Conservation (phyloP, 2,113 vertebrate species). For the Bujurquina vittata region DNA sequence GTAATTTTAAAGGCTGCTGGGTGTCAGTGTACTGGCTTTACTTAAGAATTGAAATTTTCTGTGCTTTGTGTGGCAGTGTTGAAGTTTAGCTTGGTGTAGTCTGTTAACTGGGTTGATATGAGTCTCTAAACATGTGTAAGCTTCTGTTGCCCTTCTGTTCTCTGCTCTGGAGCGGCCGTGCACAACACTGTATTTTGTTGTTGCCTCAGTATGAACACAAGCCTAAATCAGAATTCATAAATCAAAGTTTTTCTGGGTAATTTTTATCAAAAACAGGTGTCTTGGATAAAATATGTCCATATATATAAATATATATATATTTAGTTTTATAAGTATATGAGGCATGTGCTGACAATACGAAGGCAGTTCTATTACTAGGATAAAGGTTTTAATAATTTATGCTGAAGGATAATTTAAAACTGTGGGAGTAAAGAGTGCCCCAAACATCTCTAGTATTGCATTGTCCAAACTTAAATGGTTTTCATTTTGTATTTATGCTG, state of each 20-base stretch:
- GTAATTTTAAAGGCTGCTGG: neutral
- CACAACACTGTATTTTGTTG: neutral
- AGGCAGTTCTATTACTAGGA: neutral
- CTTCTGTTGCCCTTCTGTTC: neutral
- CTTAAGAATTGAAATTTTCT: neutral
- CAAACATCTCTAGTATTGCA: neutral
- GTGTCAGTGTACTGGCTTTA: neutral
- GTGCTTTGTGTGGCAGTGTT: neutral
- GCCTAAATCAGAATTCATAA: neutral
- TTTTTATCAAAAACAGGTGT: neutral
- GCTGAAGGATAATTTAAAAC: slow-evolving; percentile 15
- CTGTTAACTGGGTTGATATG: neutral
- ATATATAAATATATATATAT: neutral
- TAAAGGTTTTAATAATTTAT: slow-evolving; percentile 11
- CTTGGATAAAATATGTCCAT: neutral
- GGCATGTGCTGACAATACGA: neutral
- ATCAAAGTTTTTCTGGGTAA: neutral
- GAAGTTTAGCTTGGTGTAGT: neutral
- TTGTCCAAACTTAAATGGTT: neutral
- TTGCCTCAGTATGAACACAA: slow-evolving; percentile 14
- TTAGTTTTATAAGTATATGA: neutral
- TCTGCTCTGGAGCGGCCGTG: slow-evolving; percentile 1
- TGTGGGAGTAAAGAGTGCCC: neutral
- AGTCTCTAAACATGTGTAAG: slow-evolving; percentile 1
- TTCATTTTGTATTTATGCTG: neutral